Conservation (phyloP, 2,113 vertebrate genomes). For the Scomber colias region DNA sequence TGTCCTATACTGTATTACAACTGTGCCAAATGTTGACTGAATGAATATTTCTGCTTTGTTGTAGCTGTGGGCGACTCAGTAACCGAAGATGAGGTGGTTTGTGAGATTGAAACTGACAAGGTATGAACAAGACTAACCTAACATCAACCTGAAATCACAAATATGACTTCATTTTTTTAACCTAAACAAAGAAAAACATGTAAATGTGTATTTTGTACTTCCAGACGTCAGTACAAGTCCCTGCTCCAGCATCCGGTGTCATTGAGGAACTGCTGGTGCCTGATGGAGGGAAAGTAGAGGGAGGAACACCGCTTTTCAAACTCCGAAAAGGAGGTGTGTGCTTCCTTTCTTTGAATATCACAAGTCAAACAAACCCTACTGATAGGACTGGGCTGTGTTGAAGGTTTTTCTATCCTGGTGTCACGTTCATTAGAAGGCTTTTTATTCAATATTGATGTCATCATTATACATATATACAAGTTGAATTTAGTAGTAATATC, state of each 20-base stretch:
- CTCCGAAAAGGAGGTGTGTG: slow-evolving; percentile 93
- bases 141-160: neutral
- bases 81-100: slow-evolving; percentile 95
- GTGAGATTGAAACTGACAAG: slow-evolving; percentile 99
- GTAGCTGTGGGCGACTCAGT: slow-evolving; percentile 95
- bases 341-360: neutral
- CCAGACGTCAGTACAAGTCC: slow-evolving; percentile 96
- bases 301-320: slow-evolving; percentile 94
- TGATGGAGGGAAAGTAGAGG: slow-evolving; percentile 94
- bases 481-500: too few relatives aligned
- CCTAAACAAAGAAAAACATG: neutral
- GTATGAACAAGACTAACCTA: slow-evolving; percentile 78
- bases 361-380: too few relatives aligned
- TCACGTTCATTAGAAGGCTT: too few relatives aligned
- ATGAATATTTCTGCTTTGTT: slow-evolving; percentile 44
- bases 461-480: too few relatives aligned
- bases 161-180: neutral
- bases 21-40: neutral
- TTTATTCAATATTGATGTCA: too few relatives aligned
- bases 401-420: neutral
- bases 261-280: slow-evolving; percentile 96
- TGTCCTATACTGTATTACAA: neutral
- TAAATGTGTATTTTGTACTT: slow-evolving; percentile 12
- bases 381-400: neutral
- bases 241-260: slow-evolving; percentile 92